Base-by-base conservation (phyloP, 2,797 vertebrate species). In the Sarcophilus harrisii region DNA sequence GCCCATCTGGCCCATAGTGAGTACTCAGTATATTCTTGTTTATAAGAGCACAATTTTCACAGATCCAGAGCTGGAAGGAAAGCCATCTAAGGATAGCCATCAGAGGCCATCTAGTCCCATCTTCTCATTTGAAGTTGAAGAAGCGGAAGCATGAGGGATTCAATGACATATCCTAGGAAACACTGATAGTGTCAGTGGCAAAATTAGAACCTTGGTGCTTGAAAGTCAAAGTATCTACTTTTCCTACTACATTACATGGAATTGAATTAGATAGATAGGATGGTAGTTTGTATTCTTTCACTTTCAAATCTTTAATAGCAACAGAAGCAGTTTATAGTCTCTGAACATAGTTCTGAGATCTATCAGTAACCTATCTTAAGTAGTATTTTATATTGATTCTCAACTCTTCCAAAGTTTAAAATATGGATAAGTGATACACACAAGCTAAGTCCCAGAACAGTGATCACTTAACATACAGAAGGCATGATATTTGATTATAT, bases 401-500 rank as follows among this genome's bases (percentile, higher is more conserved):
- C 96, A 95, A 95, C 96, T 98, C 97, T 94, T 98, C 95, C 97
- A 95, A 96, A 97, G 97, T 98, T 98, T 98, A 97, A 98, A 98
- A 97, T 93, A 93, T 27, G 95, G 97, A 96, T 97, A 94, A 87
- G 90, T 96, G 98, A 97, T 97, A 97, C 97, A 97, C 95, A 30
- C 92, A 92, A 12, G 92, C 94, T 91, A 96, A 98, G 97, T 97
- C 98, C 97, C 94, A 81, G 94, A 98, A 96, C 96, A 97, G 94
- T 58, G 91, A 96, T 98, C 96, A 45, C 95, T 98, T 98, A 98
- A 98, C 96, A 98, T 96, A 96, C 97, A 97, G 93, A 98, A 96
- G 96, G 91, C 94, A 96, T 98, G 97, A 93, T 97, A 98, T 98
- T 98, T 98, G 98, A 98, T 98, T 98, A 98, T 97, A 97, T 97